Percentiles rank a stretch among this genome's conserved stretches.
Evolutionary conservation across 2,113 vertebrate genomes (phyloP).

Genomic region (Pontoporia blainvillei): DNA sequence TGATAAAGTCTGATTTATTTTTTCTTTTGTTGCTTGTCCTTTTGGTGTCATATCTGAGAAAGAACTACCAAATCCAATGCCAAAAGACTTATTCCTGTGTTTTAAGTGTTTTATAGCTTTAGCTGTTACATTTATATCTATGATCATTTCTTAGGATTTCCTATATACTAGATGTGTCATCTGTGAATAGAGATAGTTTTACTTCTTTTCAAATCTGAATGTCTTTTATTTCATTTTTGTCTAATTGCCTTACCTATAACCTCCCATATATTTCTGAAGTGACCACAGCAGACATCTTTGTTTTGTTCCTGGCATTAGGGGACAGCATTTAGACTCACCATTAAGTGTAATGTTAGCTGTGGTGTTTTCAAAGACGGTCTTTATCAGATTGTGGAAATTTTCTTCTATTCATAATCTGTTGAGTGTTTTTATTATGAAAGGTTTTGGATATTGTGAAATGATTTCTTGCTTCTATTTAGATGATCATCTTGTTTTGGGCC

Average conservation of each 20-base stretch:
- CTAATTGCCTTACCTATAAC: background rate
- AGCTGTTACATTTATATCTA: background rate
- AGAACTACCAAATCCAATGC: background rate
- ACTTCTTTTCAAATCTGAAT: background rate
- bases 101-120: background rate
- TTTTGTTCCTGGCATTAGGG: background rate
- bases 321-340: background rate
- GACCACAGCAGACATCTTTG: background rate
- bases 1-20: background rate
- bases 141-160: background rate
- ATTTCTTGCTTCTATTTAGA: background rate
- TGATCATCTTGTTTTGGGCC: background rate
- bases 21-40: background rate
- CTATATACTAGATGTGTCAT: background rate
- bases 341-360: background rate
- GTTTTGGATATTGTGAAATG: background rate
- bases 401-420: background rate
- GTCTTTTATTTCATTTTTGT: background rate
- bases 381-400: background rate
- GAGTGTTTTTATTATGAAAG: background rate
- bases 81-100: background rate
- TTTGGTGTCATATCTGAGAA: background rate
- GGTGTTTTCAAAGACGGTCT: background rate
- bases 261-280: background rate
- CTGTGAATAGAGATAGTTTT: background rate